Evolutionary conservation across 2,113 vertebrate genomes (phyloP).

Genomic region (Phodopus roborovskii): DNA sequence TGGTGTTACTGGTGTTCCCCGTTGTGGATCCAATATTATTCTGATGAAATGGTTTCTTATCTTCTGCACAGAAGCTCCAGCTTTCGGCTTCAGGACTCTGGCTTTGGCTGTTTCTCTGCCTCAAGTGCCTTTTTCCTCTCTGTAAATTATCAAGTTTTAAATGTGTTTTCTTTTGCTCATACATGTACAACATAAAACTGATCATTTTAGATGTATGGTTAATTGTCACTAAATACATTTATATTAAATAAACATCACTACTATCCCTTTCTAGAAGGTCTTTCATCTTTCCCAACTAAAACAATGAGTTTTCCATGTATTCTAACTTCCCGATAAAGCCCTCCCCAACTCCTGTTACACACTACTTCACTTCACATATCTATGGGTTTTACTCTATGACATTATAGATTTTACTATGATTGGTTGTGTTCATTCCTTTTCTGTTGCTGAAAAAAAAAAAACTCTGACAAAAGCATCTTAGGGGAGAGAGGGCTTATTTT

Average conservation of each 20-base stretch:
- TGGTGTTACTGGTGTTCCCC: background rate
- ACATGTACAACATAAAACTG: background rate
- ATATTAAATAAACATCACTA: background rate
- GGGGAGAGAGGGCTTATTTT: background rate
- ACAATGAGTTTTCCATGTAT: rapidly evolving
- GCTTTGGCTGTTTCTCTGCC: background rate
- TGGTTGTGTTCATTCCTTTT: background rate
- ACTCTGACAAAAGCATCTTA: background rate
- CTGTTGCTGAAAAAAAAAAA: background rate
- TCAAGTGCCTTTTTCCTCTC: background rate
- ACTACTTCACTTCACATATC: background rate
- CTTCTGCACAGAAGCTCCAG: background rate
- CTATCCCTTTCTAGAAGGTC: background rate
- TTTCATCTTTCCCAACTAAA: background rate
- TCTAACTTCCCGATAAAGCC: background rate
- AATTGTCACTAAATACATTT: background rate
- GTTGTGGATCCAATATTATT: background rate
- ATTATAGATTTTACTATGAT: background rate
- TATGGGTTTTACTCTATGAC: background rate
- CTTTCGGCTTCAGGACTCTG: background rate
- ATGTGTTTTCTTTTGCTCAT: background rate
- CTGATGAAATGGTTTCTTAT: background rate
- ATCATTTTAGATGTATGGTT: background rate
- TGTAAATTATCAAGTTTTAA: background rate
- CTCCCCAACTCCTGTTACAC: background rate